Evolutionary conservation across 2,113 vertebrate species (phyloP), one percentile per base, ranked within the genome.

Genomic region (Verasper variegatus): DNA sequence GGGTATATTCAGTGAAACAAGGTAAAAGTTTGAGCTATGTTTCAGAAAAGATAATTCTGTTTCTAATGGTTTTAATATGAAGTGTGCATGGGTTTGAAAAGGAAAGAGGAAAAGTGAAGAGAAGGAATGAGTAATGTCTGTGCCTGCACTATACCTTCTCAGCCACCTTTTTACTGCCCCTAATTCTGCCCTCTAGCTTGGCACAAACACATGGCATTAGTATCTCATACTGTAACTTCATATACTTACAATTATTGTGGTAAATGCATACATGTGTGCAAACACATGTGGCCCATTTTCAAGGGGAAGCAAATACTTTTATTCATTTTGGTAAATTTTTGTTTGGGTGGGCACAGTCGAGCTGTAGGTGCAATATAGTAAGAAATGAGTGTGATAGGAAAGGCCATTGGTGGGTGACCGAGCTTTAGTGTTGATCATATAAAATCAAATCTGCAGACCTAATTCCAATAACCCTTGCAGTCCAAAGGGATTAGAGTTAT

Each of bases 341-440:
- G 84, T 75, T 76, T 72, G 71, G 73, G 59, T 37, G 81, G 75
- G 51, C 65, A 51, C 57, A 78, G 75, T 58, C 20, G 59, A 77
- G 74, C 68, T 83, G 59, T 31, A 69, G 82, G 75, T 74, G 65
- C 68, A 77, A 61, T 72, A 58, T 74, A 69, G 62, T 61, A 73
- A 74, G 57, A 62, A 83, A 87, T 75, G 54, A 83, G 75, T n/a
- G 58, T 35, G 66, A 68, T 76, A 67, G 79, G 75, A 83, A 86
- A 68, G 20, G 6, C 67, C 70, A 54, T 15, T 54, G 51, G 51
- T 54, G 56, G 52, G 63, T 86, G 79, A 76, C 49, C n/a, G 40
- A 10, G 67, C 80, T 88, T 89, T 89, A 87, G 80, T 76, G 80
- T 75, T 70, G 74, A 80, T 89, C 80, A 76, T 78, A 90, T 88